These are phyloP conservation scores for Eremobia ochroleuca DNA, from an alignment of 2,888 invertebrate genomes.

Conservation along the genomic window DNA sequence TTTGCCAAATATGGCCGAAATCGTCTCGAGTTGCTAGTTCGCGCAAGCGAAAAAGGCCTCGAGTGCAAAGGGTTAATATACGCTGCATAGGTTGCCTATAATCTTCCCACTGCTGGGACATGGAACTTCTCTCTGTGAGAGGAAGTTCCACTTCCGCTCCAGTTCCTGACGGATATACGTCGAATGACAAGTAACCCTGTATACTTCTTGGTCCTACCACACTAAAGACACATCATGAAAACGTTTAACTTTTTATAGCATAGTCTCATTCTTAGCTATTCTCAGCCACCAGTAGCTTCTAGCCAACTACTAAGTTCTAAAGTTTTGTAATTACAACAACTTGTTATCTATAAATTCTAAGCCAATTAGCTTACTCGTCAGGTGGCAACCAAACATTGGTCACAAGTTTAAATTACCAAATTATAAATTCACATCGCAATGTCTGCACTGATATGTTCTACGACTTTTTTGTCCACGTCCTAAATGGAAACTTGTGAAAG, in stretches of 20 bases:
- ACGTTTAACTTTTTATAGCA: too few species aligned
- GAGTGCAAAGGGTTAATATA: too few species aligned
- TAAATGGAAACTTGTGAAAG: slow-evolving; percentile 53
- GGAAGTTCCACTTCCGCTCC: too few species aligned
- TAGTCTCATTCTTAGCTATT: too few species aligned
- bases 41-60: too few species aligned
- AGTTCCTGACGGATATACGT: too few species aligned
- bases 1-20: too few species aligned
- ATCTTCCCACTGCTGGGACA: too few species aligned
- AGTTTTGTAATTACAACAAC: background rate
- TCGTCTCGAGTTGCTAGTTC: too few species aligned
- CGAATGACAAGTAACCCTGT: too few species aligned
- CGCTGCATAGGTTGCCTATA: too few species aligned
- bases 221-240: background rate
- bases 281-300: background rate
- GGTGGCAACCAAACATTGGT: slow-evolving; percentile 32
- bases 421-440: slow-evolving; percentile 54
- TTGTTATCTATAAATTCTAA: slow-evolving; percentile 11
- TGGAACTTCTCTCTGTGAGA: too few species aligned
- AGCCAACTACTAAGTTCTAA: background rate
- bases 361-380: slow-evolving; percentile 49
- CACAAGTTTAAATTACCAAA: slow-evolving; percentile 44
- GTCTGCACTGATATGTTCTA: slow-evolving; percentile 25
- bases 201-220: background rate
- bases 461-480: slow-evolving; percentile 22